Base-by-base conservation (phyloP, 2,113 vertebrate genomes). In the Piaya cayana region DNA sequence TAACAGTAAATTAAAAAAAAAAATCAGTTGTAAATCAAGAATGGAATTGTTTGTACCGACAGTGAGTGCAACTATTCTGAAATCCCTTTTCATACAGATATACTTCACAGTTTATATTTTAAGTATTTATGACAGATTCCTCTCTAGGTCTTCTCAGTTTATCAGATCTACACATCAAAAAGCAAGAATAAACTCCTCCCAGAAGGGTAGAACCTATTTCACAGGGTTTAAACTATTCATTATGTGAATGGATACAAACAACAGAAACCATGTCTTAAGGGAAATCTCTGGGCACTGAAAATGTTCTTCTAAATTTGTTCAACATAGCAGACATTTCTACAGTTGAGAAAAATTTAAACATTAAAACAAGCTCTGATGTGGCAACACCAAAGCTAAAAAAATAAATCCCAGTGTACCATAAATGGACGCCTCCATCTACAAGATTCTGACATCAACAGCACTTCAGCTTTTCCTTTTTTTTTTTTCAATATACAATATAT, bases 241-340 rank as follows among this genome's bases (percentile, higher is more conserved):
- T 75, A 92, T 90, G 75, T 91, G 92, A 95, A 93, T 2, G 0
- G 65, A 81, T 29, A 94, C 76, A 86, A 96, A 82, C 79, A 90
- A 95, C 95, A 89, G 76, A 88, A 93, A 77, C 43, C 7, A 65
- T 21, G 60, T 90, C 88, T 81, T 86, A 43, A 83, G 85, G 81
- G 83, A 96, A 88, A 80, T 75, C 32, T 94, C 71, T 39, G 49
- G 81, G 78, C 77, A 77, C 68, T 32, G n/a, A 68, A 84, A 94
- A 85, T 4, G 25, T 76, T 88, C 72, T 93, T 92, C 86, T 89
- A 88, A 94, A 94, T 85, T 82, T 93, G 86, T 91, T 67, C 82
- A 84, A 81, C 81, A 88, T 94, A 75, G 77, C 84, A 87, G 72
- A 91, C 83, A 62, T 96, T 94, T 96, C 70, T 94, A 79, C 34